phyloP scores from a whole-genome alignment of 2,113 vertebrate genomes.

The Cochlearius cochlearius region DNA sequence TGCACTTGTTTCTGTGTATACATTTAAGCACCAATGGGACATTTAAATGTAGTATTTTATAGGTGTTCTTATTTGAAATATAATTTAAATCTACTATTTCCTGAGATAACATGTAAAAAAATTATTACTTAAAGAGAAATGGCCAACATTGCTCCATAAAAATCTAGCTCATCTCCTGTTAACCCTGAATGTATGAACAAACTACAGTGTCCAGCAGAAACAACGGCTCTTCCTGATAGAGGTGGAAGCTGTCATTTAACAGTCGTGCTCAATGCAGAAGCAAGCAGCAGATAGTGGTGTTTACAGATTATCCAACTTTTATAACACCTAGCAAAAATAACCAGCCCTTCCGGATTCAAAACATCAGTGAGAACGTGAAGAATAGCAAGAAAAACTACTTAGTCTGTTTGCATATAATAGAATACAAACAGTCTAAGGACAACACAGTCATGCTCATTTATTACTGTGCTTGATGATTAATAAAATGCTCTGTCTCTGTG shows the following conservation, averaged over 20 bases:
- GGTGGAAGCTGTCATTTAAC: neutral
- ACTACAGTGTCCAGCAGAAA: neutral
- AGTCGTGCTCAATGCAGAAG: neutral
- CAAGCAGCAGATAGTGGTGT: neutral
- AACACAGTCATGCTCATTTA: neutral
- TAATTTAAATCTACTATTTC: neutral
- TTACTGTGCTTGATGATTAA: neutral
- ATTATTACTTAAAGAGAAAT: neutral
- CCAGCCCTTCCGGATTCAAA: neutral
- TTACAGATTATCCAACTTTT: neutral
- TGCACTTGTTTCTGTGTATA: neutral
- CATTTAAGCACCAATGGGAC: neutral
- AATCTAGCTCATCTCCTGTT: neutral
- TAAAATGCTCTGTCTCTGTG: neutral
- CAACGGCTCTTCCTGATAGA: neutral
- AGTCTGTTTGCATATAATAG: neutral
- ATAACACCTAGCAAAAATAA: neutral
- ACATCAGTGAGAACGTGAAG: neutral
- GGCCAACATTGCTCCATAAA: neutral
- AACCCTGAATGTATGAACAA: neutral
- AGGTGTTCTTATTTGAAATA: neutral
- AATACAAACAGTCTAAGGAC: conserved; percentile 1
- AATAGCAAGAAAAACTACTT: conserved; percentile 12
- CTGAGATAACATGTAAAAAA: neutral
- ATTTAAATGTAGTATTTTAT: neutral